Percentiles rank a stretch among this genome's conserved stretches.
phyloP scores from a whole-genome alignment of 2,113 vertebrate genomes.

The Ameiurus melas region DNA sequence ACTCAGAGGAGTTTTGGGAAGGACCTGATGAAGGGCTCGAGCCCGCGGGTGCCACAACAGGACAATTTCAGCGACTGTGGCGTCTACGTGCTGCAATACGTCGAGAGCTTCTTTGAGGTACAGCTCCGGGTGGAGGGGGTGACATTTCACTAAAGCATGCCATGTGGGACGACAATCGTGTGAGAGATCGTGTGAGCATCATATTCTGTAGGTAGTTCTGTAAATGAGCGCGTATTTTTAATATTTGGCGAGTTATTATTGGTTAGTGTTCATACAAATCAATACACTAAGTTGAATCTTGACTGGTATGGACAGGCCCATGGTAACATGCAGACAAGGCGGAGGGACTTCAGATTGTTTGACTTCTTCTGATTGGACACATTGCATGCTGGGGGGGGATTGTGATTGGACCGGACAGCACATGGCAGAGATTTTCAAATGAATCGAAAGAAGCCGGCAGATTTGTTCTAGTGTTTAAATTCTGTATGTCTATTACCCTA shows the following conservation, averaged over 20 bases:
- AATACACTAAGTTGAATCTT: neutral
- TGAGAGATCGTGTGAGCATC: neutral
- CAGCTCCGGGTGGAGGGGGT: too few species aligned
- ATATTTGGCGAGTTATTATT: neutral
- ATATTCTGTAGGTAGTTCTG: neutral
- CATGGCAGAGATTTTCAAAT: neutral
- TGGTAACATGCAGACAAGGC: neutral
- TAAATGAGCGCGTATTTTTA: neutral
- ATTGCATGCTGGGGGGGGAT: neutral
- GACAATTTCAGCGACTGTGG: slow-evolving; percentile 99
- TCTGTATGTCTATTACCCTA: neutral
- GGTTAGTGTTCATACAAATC: neutral
- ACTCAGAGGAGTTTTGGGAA: slow-evolving; percentile 89
- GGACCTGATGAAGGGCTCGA: slow-evolving; percentile 95
- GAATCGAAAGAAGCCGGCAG: neutral
- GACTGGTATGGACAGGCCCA: neutral
- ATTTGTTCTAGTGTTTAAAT: neutral
- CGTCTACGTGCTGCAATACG: slow-evolving; percentile 93
- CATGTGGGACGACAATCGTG: neutral
- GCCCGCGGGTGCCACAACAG: slow-evolving; percentile 95
- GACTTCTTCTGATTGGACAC: neutral
- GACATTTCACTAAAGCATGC: neutral
- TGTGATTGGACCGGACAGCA: neutral
- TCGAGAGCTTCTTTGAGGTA: slow-evolving; percentile 99
- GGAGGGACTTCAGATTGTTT: neutral